These are phyloP conservation scores for Hanleya hanleyi DNA, from an alignment of 2,888 invertebrate species.

Conservation along the genomic window DNA sequence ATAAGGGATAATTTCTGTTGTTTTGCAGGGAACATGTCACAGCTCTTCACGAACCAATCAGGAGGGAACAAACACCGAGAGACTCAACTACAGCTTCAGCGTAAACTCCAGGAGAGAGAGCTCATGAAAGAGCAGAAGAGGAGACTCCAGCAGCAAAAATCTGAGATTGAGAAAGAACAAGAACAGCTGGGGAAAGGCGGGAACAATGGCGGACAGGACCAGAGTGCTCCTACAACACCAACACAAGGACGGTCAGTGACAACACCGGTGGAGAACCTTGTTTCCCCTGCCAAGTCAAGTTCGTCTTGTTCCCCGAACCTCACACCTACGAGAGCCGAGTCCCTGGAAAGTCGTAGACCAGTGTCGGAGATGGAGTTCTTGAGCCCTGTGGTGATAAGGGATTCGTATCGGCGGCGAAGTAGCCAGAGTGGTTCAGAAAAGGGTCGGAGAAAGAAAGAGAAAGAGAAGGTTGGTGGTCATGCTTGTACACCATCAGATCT, in stretches of 20 bases:
- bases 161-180: constrained; percentile 42
- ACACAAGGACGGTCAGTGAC: not conserved
- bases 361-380: not conserved
- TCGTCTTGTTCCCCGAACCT: not conserved
- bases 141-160: constrained; percentile 75
- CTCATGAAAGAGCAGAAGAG: constrained; percentile 80
- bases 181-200: constrained; percentile 16
- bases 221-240: not conserved
- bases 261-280: constrained; percentile 1
- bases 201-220: not conserved
- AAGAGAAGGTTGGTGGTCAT: too few relatives aligned
- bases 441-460: not conserved
- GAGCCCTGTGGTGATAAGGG: not conserved
- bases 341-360: not conserved
- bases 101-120: constrained; percentile 81
- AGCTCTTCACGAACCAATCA: constrained; percentile 27
- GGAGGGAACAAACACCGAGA: constrained; percentile 76
- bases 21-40: constrained; percentile 31
- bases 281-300: constrained; percentile 18
- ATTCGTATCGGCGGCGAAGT: not conserved
- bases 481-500: not conserved
- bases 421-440: not conserved
- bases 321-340: not conserved
- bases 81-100: constrained; percentile 79
- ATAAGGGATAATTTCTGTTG: not conserved